Evolutionary conservation across 2,113 vertebrate species (phyloP).

Genomic region (Asarcornis scutulata): DNA sequence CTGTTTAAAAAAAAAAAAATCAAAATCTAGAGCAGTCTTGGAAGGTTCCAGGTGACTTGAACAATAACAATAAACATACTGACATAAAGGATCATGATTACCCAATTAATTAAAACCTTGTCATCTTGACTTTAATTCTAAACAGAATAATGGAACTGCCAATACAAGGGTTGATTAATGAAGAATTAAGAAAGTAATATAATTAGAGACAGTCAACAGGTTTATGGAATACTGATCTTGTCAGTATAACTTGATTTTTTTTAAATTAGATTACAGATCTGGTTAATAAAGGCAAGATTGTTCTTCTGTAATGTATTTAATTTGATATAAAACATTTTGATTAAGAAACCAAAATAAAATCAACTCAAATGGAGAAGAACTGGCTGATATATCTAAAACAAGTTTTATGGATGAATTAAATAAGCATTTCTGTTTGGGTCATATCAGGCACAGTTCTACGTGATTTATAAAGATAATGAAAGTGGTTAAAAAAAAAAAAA

Average conservation of each 20-base stretch:
- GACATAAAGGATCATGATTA: neutral
- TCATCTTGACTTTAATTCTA: conserved; percentile 37
- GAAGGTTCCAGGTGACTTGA: neutral
- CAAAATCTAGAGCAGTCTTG: neutral
- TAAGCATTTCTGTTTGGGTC: neutral
- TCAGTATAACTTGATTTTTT: conserved; percentile 54
- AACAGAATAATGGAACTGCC: conserved; percentile 18
- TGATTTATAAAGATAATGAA: neutral
- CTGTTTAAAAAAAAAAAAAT: neutral
- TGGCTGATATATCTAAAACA: neutral
- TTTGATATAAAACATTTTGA: conserved; percentile 48
- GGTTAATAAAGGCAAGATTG: conserved; percentile 41
- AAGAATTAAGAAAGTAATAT: conserved; percentile 43
- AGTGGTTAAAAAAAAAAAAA: neutral
- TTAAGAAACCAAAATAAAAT: conserved; percentile 50
- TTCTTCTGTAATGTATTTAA: conserved; percentile 55
- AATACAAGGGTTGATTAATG: conserved; percentile 29
- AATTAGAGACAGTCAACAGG: conserved; percentile 41
- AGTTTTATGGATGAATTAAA: neutral
- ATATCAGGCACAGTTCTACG: neutral
- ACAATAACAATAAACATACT: neutral
- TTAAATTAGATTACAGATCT: conserved; percentile 54
- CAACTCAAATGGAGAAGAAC: conserved; percentile 18
- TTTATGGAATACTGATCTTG: conserved; percentile 48
- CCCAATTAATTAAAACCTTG: conserved; percentile 39